Evolutionary conservation across 2,113 vertebrate genomes (phyloP), one percentile per base, ranked within the genome.

Genomic region (Hipposideros armiger): DNA sequence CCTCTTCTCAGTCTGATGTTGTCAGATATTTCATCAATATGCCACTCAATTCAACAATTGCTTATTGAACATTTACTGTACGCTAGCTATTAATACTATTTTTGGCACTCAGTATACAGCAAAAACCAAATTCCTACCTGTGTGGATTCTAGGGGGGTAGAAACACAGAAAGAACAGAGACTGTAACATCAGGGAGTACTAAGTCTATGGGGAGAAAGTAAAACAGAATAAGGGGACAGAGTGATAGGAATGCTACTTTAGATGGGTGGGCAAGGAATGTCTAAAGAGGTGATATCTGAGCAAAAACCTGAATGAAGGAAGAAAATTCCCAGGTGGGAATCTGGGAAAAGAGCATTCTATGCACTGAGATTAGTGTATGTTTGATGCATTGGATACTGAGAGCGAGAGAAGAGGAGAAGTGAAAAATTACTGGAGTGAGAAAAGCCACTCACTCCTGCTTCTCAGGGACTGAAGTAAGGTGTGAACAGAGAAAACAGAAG

Each of bases 11-110:
- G 30, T 84, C 93, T 91, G 64, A 90, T 19, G 32, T 78, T 47
- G 78, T 93, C 11, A 67, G 47, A 93, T 83, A 84, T 36, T 40
- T 90, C 74, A 90, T 82, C 58, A 87, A 17, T 72, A 81, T n/a
- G 54, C 10, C 11, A 93, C 62, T 67, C 72, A 90, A 78, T 52
- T 83, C 19, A 83, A 83, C 60, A 90, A 58, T 58, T 42, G 17
- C 50, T 92, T 64, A 67, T 1, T 45, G n/a, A 78, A 58, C 50
- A 84, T 28, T 52, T 84, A 83, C 13, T 60, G 66, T 19, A 58
- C 9, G 3, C 36, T 24, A 76, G 52, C 52, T 89, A 36, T 36
- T 36, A 36, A 36, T 36, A 81, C 52, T 84, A 32, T 67, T 88
- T 94, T 72, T 80, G 56, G 52, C 50, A 80, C 58, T 69, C 16